Percentiles rank a stretch among this genome's conserved stretches.
Conservation (phyloP, 2,888 invertebrate genomes). For the Rambutsinella grinnellia region DNA sequence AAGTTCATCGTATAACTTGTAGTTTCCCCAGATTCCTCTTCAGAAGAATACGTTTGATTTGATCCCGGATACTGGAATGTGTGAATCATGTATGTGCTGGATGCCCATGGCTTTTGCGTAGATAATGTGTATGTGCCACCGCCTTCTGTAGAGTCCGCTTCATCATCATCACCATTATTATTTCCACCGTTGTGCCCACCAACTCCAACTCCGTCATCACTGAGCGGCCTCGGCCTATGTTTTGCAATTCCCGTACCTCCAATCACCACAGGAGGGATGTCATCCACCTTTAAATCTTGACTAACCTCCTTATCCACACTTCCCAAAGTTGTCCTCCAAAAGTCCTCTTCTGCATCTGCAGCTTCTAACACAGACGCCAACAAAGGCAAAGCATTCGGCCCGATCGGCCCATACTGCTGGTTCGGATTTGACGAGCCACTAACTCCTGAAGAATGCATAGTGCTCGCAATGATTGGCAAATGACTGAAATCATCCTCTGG, state of each 20-base stretch:
- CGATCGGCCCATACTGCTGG: background rate
- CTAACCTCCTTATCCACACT: conserved; percentile 37
- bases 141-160: conserved; percentile 29
- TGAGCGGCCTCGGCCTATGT: background rate
- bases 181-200: background rate
- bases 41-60: conserved; percentile 34
- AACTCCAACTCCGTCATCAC: background rate
- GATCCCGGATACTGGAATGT: conserved; percentile 63
- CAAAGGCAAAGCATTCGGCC: conserved; percentile 39
- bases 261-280: background rate
- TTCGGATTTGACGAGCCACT: background rate
- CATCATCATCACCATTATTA: conserved; percentile 23
- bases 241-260: background rate
- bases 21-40: conserved; percentile 38
- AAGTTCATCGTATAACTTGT: conserved; percentile 25
- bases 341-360: conserved; percentile 18
- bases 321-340: conserved; percentile 44
- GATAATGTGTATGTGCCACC: conserved; percentile 6
- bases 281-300: conserved; percentile 29
- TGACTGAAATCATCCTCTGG: conserved; percentile 39
- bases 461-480: conserved; percentile 38
- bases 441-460: conserved; percentile 16
- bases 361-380: conserved; percentile 32
- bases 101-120: conserved; percentile 64
- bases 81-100: conserved; percentile 63